Conservation (phyloP, 1,140 invertebrate species). For the Drosophila saltans region DNA sequence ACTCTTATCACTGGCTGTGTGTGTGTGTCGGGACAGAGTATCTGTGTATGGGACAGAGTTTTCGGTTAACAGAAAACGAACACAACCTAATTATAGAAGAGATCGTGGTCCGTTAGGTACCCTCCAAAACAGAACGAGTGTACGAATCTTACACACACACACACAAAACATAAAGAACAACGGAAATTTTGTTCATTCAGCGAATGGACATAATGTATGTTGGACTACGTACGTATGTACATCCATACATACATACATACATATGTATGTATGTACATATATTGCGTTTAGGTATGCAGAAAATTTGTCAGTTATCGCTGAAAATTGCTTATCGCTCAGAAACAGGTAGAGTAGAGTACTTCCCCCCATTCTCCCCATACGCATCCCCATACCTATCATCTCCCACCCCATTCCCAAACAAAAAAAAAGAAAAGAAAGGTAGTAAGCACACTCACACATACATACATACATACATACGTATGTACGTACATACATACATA, state of each 20-base stretch:
- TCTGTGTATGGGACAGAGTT: conserved; percentile 1
- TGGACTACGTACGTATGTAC: no score
- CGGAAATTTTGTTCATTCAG: conserved; percentile 35
- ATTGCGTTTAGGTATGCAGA: conserved; percentile 63
- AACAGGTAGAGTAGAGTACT: background rate
- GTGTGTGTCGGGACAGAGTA: no score
- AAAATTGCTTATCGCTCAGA: conserved; percentile 55
- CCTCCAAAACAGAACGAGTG: conserved; percentile 26
- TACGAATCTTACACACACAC: no score
- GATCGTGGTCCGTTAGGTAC: conserved; percentile 34
- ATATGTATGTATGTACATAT: conserved; percentile 11
- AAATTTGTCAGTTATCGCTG: conserved; percentile 53
- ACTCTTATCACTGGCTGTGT: conserved; percentile 53
- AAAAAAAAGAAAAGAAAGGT: background rate
- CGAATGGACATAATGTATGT: conserved; percentile 23
- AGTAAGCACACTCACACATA: no score
- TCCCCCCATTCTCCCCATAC: background rate
- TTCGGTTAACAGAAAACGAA: conserved; percentile 36
- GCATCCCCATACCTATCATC: background rate
- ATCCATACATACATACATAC: no score
- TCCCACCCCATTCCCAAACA: background rate
- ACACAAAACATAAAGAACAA: conserved; percentile 20
- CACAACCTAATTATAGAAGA: conserved; percentile 52
- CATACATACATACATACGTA: no score
- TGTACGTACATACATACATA: no score